A percentile compares a stretch with the other conserved stretches of the same genome.
phyloP scores from a whole-genome alignment of 2,888 invertebrate species.

The Caenorhabditis wallacei region DNA sequence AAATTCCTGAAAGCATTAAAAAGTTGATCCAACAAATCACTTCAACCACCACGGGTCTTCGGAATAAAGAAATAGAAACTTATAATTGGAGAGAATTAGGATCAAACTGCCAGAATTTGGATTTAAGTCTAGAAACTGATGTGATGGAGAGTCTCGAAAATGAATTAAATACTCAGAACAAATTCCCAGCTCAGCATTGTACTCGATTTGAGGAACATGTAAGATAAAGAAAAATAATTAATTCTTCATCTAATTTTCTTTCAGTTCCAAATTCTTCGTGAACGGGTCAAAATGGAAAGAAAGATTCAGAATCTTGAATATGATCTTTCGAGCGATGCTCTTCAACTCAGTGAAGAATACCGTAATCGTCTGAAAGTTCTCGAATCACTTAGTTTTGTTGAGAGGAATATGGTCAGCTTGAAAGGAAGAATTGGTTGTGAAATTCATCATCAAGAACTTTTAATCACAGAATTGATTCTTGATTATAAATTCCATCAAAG shows the following conservation, averaged over 20 bases:
- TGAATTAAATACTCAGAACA: constrained; percentile 12
- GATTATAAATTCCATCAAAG: constrained; percentile 89
- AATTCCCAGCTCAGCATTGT: constrained; percentile 87
- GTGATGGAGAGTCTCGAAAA: constrained; percentile 14
- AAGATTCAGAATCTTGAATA: constrained; percentile 89
- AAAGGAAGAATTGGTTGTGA: constrained; percentile 87
- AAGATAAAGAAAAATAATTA: constrained; percentile 64
- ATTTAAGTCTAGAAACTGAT: constrained; percentile 14
- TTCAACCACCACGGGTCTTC: background rate
- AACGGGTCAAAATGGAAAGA: constrained; percentile 83
- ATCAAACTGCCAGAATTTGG: constrained; percentile 20
- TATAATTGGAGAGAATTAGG: constrained; percentile 30
- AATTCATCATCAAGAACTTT: constrained; percentile 85
- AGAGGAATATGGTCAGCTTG: constrained; percentile 88
- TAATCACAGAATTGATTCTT: constrained; percentile 95
- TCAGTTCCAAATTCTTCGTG: constrained; percentile 47
- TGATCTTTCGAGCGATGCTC: constrained; percentile 90
- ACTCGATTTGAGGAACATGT: constrained; percentile 89
- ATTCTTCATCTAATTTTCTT: background rate
- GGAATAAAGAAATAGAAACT: constrained; percentile 17
- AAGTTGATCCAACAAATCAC: constrained; percentile 38
- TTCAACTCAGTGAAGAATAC: constrained; percentile 93
- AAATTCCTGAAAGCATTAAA: constrained; percentile 16
- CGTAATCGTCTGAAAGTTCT: constrained; percentile 88
- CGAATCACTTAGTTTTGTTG: constrained; percentile 89